Evolutionary conservation across 2,888 invertebrate genomes (phyloP), one percentile per base, ranked within the genome.

Genomic region (Ptychoptera contaminata): DNA sequence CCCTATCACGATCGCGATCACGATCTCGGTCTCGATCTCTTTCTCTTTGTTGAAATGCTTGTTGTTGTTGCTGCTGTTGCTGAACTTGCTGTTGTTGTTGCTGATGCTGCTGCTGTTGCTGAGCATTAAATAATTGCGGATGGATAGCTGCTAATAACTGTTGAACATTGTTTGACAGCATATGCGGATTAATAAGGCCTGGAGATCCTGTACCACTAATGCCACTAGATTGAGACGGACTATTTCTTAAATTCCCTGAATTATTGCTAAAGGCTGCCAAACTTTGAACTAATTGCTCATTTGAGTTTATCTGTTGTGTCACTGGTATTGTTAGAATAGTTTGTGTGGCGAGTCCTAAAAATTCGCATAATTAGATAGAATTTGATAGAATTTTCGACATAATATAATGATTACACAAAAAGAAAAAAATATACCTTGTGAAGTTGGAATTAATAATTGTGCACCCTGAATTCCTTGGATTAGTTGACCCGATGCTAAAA

Each of bases 271-370:
- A 37, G 23, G 56, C 38, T 48, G 58, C 49, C 40, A 63, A 64
- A 42, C 57, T 60, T 41, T 63, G 60, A 41, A 62, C 54, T 49
- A 66, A 61, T 56, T 76, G 76, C 54, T 76, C 76, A 60, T 73
- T 75, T 41, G 76, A 74, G 68, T 84, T 85, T 52, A 87, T 83
- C 68, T 87, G 85, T 41, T 66, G 66, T 67, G 83, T 87, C 48
- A 93, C 87, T 45, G 93, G 93, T 61, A 94, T 93, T 52, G 93
- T 92, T 55, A 94, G 72, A 60, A 94, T 91, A 58, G 93, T 93
- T 70, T 94, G 94, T 43, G 92, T 86, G 44, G 91, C 90, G 61
- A 93, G 82, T 54, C 92, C 92, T 92, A 68, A 38, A 57, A 55
- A 47, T 53, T 45, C 52, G 50, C 49, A 35, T 10, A 1, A 38